Evolutionary conservation across 2,888 invertebrate genomes (phyloP), one percentile per base, ranked within the genome.

Genomic region (Lochmaea capreae): DNA sequence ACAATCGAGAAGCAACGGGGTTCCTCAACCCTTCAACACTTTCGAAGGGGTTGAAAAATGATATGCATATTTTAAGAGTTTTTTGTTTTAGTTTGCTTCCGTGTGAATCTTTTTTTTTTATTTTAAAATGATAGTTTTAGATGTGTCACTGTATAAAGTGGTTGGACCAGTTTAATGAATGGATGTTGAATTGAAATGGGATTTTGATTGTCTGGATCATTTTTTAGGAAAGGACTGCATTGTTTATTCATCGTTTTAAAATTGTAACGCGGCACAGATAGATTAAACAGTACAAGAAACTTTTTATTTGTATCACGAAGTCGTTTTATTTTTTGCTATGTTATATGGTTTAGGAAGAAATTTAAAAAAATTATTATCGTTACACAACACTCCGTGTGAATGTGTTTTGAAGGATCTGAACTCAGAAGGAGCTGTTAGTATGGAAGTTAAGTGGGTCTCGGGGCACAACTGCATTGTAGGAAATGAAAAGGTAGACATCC

Each of bases 31-130:
- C 75, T 77, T 78, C 78, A 74, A 72, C 76, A 73, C 76, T 76
- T 73, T 65, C 71, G 75, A 74, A 66, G 76, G 79, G 76, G 77
- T 77, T 77, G 78, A 80, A 79, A 81, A 83, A 84, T 83, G 85
- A 85, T 84, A 84, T 80, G 83, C 83, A 82, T 82, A 80, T 76
- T 82, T 81, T 80, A 81, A 80, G 78, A 78, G 78, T 80, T 83
- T 82, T 82, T 83, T 82, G 81, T 82, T 81, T 81, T 81, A 79
- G 73, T 68, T 78, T 68, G 73, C 75, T 79, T 81, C 81, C 80
- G 81, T 81, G 81, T 80, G 81, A 80, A 80, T 80, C 77, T 76
- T 78, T 81, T 81, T 76, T 78, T 81, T 80, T 80, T 81, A 77
- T 76, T 57, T 16, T 59, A 67, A 77, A 70, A 70, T 71, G 71